Evolutionary conservation across 2,888 invertebrate genomes (phyloP), one percentile per base, ranked within the genome.

Genomic region (Boloria euphrosyne): DNA sequence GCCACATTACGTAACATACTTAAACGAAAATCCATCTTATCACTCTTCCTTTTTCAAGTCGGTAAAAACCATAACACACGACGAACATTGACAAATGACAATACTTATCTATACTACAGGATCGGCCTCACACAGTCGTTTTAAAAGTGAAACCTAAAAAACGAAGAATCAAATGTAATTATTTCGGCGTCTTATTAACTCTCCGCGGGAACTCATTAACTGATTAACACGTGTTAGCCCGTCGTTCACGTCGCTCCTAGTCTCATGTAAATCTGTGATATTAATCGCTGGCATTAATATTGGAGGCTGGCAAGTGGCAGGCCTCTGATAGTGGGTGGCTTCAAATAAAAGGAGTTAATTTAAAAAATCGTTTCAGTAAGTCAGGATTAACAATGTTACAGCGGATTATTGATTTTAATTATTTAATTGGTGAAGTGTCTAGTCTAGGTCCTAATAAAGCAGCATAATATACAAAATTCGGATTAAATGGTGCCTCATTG

Each of bases 151-250:
- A 49, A 38, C 38, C 38, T 47, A 54, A 60, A 51, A 46, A 60
- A 53, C 52, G 75, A 76, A 69, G 67, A 74, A 73, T 75, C 72
- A 74, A 71, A 73, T 70, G 71, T 80, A 81, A 87, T 87, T 81
- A 81, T 76, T 86, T 82, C 76, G 71, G 77, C 82, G 83, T 84
- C 86, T 77, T 83, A 85, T 85, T 85, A 85, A 78, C 58, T 73
- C 74, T 77, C 73, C 81, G 73, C 77, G 78, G 58, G 78, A 76
- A 73, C 82, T 83, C 86, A 84, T 86, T 85, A 87, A 74, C 72
- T 73, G 76, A 71, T 79, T 76, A 84, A 86, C 86, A 87, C 85
- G 81, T 87, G 87, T 85, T 58, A 58, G 22, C 31, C 38, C 47
- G 18, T 18, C 14, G 49, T 44, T 43, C 38, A 46, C 38, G 18